Base-by-base conservation (phyloP, 2,888 invertebrate genomes). In the Dynastes maya region DNA sequence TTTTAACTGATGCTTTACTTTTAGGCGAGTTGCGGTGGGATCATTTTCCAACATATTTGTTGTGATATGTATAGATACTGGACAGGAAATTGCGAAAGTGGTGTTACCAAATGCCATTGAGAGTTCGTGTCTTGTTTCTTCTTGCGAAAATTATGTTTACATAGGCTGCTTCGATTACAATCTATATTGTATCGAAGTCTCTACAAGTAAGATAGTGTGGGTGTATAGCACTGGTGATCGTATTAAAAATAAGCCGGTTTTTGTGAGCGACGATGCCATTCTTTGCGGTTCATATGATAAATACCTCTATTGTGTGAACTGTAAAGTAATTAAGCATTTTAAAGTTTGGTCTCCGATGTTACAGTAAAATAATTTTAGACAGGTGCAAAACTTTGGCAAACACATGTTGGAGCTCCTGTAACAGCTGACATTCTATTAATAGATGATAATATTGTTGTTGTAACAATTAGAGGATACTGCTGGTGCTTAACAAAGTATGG, bases 151-250 rank as follows among this genome's bases (percentile, higher is more conserved):
- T 51, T 87, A 83, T 82, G 92, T 94, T 0, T 90, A 94, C 78
- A 92, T 96, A 27, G 96, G 96, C 22, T 94, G 95, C 80, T 95
- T 96, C 87, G 93, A 96, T 88, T 93, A 94, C 4, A 89, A 89
- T 13, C 86, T 97, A 1, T 93, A 96, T 82, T 93, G 93, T 82
- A 89, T 96, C 80, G 85, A 90, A 67, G 85, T 92, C 2, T 86
- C 89, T 40, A 89, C 87, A 77, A 93, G 93, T 70, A 82, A 86
- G 51, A 90, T 92, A 70, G 79, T 89, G 58, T 95, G 95, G 95
- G 90, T 89, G 81, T 92, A 90, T 82, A 87, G 90, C 83, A 92
- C 95, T 3, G 89, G 88, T 0, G 91, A 91, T 61, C 91, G 92
- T 88, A 91, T 96, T 13, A 95, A 95, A 88, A 92, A 93, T 85